Evolutionary conservation across 2,888 invertebrate species (phyloP).

Genomic region (Cephus runcator): DNA sequence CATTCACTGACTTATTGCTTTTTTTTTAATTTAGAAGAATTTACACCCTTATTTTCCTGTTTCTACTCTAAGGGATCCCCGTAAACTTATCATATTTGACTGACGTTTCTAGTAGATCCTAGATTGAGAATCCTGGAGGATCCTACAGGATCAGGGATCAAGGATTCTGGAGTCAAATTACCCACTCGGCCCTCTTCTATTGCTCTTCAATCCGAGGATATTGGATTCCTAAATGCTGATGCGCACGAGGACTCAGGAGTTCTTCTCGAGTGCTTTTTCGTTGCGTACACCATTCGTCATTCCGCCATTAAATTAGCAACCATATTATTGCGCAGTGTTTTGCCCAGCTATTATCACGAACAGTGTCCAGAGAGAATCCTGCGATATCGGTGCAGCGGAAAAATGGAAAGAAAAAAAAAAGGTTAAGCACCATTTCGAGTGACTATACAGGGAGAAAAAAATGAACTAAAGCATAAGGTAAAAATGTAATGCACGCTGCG

Average conservation of each 20-base stretch:
- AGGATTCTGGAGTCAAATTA: constrained; percentile 54
- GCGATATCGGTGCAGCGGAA: too few relatives aligned
- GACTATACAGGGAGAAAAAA: too few relatives aligned
- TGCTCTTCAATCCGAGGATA: constrained; percentile 43
- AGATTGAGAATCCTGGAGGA: not conserved
- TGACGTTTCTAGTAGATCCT: not conserved
- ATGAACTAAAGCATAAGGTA: too few relatives aligned
- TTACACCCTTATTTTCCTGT: constrained; percentile 45
- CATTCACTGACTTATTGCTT: not conserved
- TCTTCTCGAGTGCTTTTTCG: not conserved
- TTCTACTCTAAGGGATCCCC: too few relatives aligned
- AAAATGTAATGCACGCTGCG: not conserved
- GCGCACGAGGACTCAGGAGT: constrained; percentile 17
- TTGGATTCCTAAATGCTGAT: constrained; percentile 56
- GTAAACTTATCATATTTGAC: too few relatives aligned
- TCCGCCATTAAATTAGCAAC: too few relatives aligned
- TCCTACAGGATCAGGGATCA: not conserved
- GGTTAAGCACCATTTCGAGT: too few relatives aligned
- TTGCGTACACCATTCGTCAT: too few relatives aligned
- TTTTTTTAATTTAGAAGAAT: constrained; percentile 28
- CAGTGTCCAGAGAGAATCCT: too few relatives aligned
- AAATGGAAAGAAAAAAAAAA: too few relatives aligned
- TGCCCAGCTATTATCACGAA: too few relatives aligned
- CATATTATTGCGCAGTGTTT: too few relatives aligned
- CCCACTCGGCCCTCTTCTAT: constrained; percentile 31